phyloP scores from a whole-genome alignment of 2,888 invertebrate genomes.

The Hanleya hanleyi region DNA sequence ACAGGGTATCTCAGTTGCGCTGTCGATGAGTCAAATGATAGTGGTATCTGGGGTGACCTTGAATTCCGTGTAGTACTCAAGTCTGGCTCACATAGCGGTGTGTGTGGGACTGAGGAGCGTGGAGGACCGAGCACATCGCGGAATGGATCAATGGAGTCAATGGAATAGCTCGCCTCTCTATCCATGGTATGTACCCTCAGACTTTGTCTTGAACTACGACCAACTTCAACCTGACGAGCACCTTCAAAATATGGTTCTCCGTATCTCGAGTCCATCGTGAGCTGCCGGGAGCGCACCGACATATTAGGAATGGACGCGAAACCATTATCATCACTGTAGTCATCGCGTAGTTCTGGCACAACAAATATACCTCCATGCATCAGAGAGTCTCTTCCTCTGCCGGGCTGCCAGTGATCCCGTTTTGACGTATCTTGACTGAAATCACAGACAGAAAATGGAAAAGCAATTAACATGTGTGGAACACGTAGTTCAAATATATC shows the following conservation, averaged over 20 bases:
- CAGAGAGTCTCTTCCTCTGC: constrained; percentile 65
- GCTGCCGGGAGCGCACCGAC: neutral
- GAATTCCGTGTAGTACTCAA: neutral
- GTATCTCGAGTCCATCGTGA: neutral
- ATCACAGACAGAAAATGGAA: no score
- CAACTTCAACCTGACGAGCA: no score
- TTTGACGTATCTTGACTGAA: constrained; percentile 66
- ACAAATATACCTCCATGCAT: constrained; percentile 19
- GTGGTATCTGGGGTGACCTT: neutral
- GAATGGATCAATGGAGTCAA: constrained; percentile 5
- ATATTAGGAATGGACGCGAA: no score
- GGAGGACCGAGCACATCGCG: neutral
- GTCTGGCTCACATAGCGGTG: neutral
- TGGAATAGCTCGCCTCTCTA: neutral
- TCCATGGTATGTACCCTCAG: neutral
- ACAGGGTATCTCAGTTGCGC: neutral
- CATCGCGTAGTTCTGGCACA: neutral
- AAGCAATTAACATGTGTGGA: no score
- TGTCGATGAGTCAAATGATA: neutral
- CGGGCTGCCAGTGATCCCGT: constrained; percentile 60
- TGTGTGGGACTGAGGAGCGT: neutral
- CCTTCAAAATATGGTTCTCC: neutral
- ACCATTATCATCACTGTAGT: constrained; percentile 1
- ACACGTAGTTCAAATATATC: no score
- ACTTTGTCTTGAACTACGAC: neutral